Evolutionary conservation across 2,888 invertebrate species (phyloP).

Genomic region (Carterocephalus palaemon): DNA sequence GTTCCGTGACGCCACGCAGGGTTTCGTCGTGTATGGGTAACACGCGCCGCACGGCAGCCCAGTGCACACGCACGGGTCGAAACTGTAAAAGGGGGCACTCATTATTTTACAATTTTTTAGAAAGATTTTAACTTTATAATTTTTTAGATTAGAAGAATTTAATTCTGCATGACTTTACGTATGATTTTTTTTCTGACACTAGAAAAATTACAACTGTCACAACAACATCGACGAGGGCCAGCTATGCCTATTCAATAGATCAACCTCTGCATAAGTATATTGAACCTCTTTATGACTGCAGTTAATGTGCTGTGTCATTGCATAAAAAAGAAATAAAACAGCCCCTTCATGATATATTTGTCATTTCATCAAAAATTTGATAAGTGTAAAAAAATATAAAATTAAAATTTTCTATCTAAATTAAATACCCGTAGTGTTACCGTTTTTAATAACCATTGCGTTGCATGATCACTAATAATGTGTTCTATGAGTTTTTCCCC

Average conservation of each 20-base stretch:
- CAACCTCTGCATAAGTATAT: too few species aligned
- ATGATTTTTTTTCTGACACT: background rate
- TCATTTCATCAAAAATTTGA: background rate
- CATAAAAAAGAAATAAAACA: background rate
- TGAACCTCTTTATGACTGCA: too few species aligned
- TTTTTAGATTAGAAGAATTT: too few species aligned
- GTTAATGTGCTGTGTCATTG: too few species aligned
- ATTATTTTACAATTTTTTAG: constrained; percentile 45
- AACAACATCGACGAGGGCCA: too few species aligned
- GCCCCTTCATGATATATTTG: constrained; percentile 1
- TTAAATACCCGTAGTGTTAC: too few species aligned
- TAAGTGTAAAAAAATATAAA: constrained; percentile 19
- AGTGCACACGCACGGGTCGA: constrained; percentile 63
- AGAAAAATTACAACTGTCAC: too few species aligned
- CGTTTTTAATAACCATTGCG: too few species aligned
- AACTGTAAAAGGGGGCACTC: constrained; percentile 72
- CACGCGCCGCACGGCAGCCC: constrained; percentile 67
- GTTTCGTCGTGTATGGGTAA: constrained; percentile 64
- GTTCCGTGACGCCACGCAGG: constrained; percentile 57
- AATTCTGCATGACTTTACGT: too few species aligned
- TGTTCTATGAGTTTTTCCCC: constrained; percentile 55
- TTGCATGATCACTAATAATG: too few species aligned
- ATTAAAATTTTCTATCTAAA: too few species aligned
- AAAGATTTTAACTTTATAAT: constrained; percentile 17
- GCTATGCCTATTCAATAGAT: too few species aligned